Evolutionary conservation across 2,797 vertebrate species (phyloP), one percentile per base, ranked within the genome.

Genomic region (Astyanax mexicanus): DNA sequence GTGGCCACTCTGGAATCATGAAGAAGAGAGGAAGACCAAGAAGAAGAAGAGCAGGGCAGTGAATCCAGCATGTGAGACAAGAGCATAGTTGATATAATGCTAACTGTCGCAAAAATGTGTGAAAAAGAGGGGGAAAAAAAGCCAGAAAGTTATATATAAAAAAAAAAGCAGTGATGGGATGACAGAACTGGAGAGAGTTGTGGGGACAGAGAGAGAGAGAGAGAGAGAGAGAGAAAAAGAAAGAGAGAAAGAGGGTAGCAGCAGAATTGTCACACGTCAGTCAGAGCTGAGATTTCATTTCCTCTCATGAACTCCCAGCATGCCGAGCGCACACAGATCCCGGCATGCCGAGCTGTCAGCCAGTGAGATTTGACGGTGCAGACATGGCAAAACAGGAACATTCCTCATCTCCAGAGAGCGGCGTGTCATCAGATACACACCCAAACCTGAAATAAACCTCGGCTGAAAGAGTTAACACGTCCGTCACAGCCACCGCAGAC

Each of bases 261-360:
- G 74, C 25, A 58, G 79, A 69, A 81, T 82, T 84, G 88, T 89
- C 88, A 87, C 80, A 82, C 85, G 86, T 86, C 88, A 88, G 87
- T 82, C 84, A 88, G 79, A 81, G 77, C 87, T 83, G 86, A 84
- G 78, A 86, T 87, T 85, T 85, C 13, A 76, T 88, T 86, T 89
- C 84, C 86, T 81, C 82, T 81, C 83, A 85, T 81, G 85, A 81
- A 87, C 86, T 85, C 87, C 81, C 71, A 84, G 85, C 40, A 45
- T 76, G 64, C 23, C 49, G 38, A 29, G 19, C 66, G 78, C 71
- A 73, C 81, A 85, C 72, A 42, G 80, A 15, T 29, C 3, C 60
- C 57, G 40, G 37, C 51, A 51, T 44, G 27, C 49, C 42, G 81
- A 82, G 81, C 78, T 72, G 74, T 71, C 72, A 69, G 62, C 32